These are phyloP conservation scores for Nibea albiflora DNA, from an alignment of 2,113 vertebrate species.

Conservation along the genomic window DNA sequence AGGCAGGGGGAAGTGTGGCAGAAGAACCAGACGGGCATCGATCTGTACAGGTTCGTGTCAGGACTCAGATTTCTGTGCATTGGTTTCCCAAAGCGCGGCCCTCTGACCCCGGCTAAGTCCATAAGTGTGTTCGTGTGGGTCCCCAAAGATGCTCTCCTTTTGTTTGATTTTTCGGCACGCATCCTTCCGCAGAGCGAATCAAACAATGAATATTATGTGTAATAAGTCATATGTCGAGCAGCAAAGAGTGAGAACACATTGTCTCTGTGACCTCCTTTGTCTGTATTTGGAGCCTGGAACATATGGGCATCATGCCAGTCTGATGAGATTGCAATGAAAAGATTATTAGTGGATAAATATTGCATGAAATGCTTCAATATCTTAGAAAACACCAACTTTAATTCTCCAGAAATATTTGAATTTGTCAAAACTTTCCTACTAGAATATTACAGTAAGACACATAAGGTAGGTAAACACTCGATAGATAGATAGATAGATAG, in stretches of 20 bases:
- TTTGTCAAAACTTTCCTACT: no score
- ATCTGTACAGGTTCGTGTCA: constrained; percentile 87
- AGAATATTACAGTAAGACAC: no score
- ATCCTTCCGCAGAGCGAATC: not conserved
- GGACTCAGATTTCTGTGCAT: not conserved
- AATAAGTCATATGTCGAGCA: not conserved
- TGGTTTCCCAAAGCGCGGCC: not conserved
- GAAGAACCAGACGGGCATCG: constrained; percentile 88
- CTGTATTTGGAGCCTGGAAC: not conserved
- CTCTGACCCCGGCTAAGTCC: not conserved
- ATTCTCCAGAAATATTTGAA: not conserved
- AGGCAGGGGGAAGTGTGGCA: constrained; percentile 89
- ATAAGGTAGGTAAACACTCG: no score
- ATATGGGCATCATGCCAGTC: not conserved
- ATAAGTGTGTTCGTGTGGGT: not conserved
- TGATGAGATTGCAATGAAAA: not conserved
- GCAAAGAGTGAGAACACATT: not conserved
- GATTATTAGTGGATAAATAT: no score
- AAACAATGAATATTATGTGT: not conserved
- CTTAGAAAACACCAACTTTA: not conserved
- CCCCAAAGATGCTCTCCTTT: not conserved
- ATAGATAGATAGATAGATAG: no score
- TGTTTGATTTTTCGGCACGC: not conserved
- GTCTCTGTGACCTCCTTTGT: constrained; percentile 12
- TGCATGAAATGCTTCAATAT: not conserved